A percentile compares a stretch with the other conserved stretches of the same genome.
phyloP scores from a whole-genome alignment of 2,888 invertebrate species.

The Dynastes grantii region DNA sequence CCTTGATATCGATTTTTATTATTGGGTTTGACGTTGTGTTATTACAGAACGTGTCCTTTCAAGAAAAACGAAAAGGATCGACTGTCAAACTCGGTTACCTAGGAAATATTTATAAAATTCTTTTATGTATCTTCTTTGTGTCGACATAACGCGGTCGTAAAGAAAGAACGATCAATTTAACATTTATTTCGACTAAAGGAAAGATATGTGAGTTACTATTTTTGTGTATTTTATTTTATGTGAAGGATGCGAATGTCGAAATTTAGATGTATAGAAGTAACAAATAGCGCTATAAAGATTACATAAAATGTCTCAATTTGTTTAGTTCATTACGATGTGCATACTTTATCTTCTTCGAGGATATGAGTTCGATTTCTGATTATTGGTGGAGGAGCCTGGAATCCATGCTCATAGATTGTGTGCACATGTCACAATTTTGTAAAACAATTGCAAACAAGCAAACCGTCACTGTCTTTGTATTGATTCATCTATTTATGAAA shows the following conservation, averaged over 20 bases:
- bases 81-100: conserved; percentile 29
- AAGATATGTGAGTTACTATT: conserved; percentile 16
- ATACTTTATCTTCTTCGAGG: too few relatives aligned
- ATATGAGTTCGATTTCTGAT: too few relatives aligned
- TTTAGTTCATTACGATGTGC: too few relatives aligned
- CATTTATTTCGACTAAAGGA: conserved; percentile 6
- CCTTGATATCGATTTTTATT: conserved; percentile 27
- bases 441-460: too few relatives aligned
- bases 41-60: conserved; percentile 3
- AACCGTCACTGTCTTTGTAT: too few relatives aligned
- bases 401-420: too few relatives aligned
- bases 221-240: background rate
- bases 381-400: too few relatives aligned
- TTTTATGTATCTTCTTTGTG: conserved; percentile 9
- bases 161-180: conserved; percentile 35
- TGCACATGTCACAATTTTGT: too few relatives aligned
- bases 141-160: conserved; percentile 16
- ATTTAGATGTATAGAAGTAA: background rate
- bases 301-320: too few relatives aligned
- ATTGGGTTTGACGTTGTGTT: conserved; percentile 27
- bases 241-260: background rate
- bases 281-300: too few relatives aligned
- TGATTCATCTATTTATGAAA: too few relatives aligned
- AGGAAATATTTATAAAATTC: conserved; percentile 35
- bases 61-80: conserved; percentile 19